These are phyloP conservation scores for Baryphthengus martii DNA, from an alignment of 2,113 vertebrate genomes.

Conservation along the genomic window DNA sequence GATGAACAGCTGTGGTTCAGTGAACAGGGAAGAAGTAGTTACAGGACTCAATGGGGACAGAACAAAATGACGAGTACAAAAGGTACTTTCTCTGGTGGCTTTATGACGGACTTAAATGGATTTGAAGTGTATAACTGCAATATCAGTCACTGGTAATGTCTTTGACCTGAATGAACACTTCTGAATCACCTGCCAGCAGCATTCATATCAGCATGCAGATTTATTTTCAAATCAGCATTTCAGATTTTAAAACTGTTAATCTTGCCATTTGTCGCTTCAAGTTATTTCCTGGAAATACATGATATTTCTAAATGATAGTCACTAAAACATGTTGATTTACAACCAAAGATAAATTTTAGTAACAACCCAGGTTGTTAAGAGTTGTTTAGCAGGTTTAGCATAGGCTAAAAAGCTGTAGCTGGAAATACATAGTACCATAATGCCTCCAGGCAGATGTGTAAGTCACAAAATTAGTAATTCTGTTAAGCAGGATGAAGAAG, in stretches of 20 bases:
- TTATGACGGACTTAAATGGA: not conserved
- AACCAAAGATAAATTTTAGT: not conserved
- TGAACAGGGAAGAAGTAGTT: not conserved
- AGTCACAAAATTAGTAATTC: not conserved
- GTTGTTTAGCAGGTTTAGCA: not conserved
- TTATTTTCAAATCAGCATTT: not conserved
- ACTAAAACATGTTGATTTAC: not conserved
- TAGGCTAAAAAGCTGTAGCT: not conserved
- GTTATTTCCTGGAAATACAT: not conserved
- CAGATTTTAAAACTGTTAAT: not conserved
- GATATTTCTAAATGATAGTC: not conserved
- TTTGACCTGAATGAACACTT: not conserved
- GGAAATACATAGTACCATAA: not conserved
- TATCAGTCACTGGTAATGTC: fast-evolving
- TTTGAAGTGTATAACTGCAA: not conserved
- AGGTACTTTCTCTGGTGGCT: not conserved
- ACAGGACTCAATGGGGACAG: not conserved
- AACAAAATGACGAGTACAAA: not conserved
- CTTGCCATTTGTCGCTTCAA: not conserved
- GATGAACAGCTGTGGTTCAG: not conserved
- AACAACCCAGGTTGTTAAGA: not conserved
- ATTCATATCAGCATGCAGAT: not conserved
- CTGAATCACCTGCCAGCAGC: not conserved
- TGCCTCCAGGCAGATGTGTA: not conserved
- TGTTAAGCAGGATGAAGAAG: not conserved